Base-by-base conservation (phyloP, 2,888 invertebrate species). In the Dryobota labecula region DNA sequence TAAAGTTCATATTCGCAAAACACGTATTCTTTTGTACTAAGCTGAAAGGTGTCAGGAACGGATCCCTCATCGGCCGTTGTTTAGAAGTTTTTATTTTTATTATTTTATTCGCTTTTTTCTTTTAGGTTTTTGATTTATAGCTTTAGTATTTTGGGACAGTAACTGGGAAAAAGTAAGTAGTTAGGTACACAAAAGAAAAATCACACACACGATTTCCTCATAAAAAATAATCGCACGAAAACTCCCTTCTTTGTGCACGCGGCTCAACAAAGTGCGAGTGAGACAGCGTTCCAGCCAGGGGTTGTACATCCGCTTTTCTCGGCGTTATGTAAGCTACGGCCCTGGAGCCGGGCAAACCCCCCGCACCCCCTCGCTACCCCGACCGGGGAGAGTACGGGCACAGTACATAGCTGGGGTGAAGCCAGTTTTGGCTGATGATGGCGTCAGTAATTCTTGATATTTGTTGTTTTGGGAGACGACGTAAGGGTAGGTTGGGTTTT, bases 281-380 rank as follows among this genome's bases (percentile, higher is more conserved):
- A 92, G 95, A 95, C 78, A 83, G 90, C 84, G 81, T 84, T 88
- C 70, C 81, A 84, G 84, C 89, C 89, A 69, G 87, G 90, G 91
- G 91, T 92, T 86, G 91, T 92, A 93, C 94, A 93, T 94, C 94
- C 95, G 94, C 92, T 95, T 94, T 94, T 90, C 95, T 93, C 94
- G 73, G 87, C 91, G 94, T 96, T 96, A 96, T 94, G 93, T 95
- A 96, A 96, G 95, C 94, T 93, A 90, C 94, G 90, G 93, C 93
- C 94, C 94, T 91, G 94, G 94, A 94, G 94, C 94, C 93, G 92
- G 93, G 92, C 90, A 88, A 87, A 88, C 84, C 70, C 85, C 78
- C 81, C 81, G 78, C 80, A 41, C 64, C 75, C 84, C 83, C 80
- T 70, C 70, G 58, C 65, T 68, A 69, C 78, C 83, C 82, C 71